Base-by-base conservation (phyloP, 2,113 vertebrate genomes). In the Zosterops lateralis region DNA sequence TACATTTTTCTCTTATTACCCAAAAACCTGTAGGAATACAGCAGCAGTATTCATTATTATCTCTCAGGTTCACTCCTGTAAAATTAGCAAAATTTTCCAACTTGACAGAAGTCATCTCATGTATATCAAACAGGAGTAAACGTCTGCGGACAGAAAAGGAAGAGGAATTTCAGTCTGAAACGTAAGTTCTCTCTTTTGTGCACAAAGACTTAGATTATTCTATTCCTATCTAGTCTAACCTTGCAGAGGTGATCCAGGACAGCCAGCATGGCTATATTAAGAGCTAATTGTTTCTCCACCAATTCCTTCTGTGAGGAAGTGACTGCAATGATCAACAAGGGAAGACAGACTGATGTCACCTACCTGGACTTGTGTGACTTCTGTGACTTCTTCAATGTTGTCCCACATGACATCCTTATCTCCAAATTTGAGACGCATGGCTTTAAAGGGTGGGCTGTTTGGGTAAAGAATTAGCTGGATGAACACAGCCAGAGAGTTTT, bases 381-480 rank as follows among this genome's bases (percentile, higher is more conserved):
- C 24, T 28, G 44, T 38, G 8, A 42, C 22, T 53, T 42, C 34
- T 64, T 50, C 44, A 32, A 0, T 0, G 0, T 28, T 38, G 58
- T 36, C 14, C 22, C 28, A 19, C 10, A 11, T 32, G 36, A 7
- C 28, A 38, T 60, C 28, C 4, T 45, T 38, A 16, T 17, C 45
- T 66, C 28, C 32, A 66, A 14, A 38, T 17, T 38, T 0, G 4
- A 51, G 22, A 29, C 5, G 17, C 10, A 25, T 20, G 44, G 22
- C 34, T 58, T 58, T 51, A 44, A 73, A 58, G 28, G 36, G 13
- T 14, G 3, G 12, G 8, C 7, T 32, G 1, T 44, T 44, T 44
- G 36, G 6, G 36, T 32, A 19, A 80, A 50, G 10, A 57, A 28
- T 22, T 32, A 31, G 3, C 31, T 16, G 8, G 3, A 24, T 14